phyloP scores from a whole-genome alignment of 2,113 vertebrate species.

The Athene noctua region DNA sequence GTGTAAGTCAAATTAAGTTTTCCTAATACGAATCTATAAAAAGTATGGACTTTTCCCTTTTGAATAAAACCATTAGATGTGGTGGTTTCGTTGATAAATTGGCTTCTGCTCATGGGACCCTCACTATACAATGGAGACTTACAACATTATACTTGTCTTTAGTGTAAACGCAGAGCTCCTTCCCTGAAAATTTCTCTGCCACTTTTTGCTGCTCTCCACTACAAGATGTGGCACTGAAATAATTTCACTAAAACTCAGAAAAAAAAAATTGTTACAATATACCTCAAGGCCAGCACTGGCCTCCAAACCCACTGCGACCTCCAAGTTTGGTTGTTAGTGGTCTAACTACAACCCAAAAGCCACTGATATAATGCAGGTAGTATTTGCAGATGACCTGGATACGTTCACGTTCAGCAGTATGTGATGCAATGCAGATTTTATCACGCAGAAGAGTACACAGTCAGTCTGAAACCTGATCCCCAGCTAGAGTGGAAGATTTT shows the following conservation, averaged over 20 bases:
- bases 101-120: not conserved
- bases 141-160: not conserved
- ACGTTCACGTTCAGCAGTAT: fast-evolving
- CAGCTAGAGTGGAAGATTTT: not conserved
- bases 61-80: not conserved
- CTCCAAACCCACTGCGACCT: not conserved
- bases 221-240: not conserved
- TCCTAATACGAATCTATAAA: not conserved
- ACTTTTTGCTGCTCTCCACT: not conserved
- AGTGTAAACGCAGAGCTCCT: not conserved
- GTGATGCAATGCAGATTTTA: not conserved
- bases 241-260: not conserved
- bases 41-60: not conserved
- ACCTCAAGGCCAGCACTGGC: not conserved
- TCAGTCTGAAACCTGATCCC: not conserved
- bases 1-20: not conserved
- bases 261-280: not conserved
- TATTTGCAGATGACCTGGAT: not conserved
- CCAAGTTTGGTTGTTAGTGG: not conserved
- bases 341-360: not conserved
- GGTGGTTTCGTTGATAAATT: not conserved
- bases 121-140: fast-evolving
- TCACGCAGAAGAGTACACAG: fast-evolving
- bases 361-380: fast-evolving
- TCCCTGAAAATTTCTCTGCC: not conserved